Evolutionary conservation across 2,113 vertebrate genomes (phyloP).

Genomic region (Phrynosoma platyrhinos): DNA sequence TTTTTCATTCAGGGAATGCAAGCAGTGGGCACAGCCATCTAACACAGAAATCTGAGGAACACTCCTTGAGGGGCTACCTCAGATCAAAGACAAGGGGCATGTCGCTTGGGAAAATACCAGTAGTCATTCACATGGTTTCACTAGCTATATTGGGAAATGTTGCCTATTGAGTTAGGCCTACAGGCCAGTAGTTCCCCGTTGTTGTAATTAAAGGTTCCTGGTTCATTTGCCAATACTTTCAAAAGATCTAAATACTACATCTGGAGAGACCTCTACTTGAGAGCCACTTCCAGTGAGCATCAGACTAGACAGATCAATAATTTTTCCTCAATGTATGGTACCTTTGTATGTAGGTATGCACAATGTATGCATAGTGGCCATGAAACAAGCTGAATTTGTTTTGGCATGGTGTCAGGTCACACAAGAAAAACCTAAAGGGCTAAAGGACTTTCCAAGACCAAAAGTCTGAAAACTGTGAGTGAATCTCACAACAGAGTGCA

Average conservation of each 20-base stretch:
- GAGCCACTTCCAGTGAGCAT: not conserved
- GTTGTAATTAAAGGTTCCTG: not conserved
- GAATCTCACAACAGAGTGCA: not conserved
- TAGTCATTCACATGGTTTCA: not conserved
- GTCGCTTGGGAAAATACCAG: not conserved
- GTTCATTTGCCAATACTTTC: not conserved
- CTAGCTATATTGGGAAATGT: not conserved
- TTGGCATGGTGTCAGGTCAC: not conserved
- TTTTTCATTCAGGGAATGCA: no score
- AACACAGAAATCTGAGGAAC: not conserved
- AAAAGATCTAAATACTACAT: not conserved
- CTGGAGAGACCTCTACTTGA: not conserved
- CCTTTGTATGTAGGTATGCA: not conserved
- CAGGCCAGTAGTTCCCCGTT: not conserved
- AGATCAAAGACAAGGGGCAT: not conserved
- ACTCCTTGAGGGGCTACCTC: no score
- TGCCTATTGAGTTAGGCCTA: not conserved
- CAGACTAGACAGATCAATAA: not conserved
- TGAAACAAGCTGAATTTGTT: not conserved
- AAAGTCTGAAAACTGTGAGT: not conserved
- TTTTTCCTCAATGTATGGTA: not conserved
- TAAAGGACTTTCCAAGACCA: not conserved
- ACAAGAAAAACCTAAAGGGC: not conserved
- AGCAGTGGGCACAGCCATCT: no score
- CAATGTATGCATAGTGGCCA: not conserved